Evolutionary conservation across 2,113 vertebrate genomes (phyloP).

Genomic region (Danionella cerebrum): DNA sequence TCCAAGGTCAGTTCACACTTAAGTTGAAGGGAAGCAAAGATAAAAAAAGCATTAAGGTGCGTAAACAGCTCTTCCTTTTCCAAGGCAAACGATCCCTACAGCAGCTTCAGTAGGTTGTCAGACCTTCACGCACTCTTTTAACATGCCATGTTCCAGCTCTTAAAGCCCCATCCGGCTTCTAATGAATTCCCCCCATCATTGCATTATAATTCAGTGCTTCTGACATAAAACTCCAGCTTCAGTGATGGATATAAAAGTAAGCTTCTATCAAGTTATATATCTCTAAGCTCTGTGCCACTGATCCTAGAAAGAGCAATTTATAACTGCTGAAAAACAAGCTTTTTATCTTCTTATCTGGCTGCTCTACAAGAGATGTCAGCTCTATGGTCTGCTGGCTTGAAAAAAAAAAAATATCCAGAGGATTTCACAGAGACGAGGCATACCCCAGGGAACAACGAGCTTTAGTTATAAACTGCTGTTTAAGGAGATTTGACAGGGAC

Average conservation of each 20-base stretch:
- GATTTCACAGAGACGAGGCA: background rate
- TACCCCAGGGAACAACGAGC: conserved; percentile 3
- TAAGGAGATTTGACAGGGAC: conserved; percentile 15
- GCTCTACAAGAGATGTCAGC: conserved; percentile 13
- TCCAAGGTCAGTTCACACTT: conserved; percentile 31
- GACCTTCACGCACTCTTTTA: background rate
- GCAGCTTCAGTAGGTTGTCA: background rate
- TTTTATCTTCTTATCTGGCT: conserved; percentile 29
- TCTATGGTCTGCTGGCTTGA: conserved; percentile 7
- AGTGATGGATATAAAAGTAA: conserved; percentile 23
- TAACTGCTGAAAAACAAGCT: conserved; percentile 28
- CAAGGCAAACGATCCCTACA: background rate
- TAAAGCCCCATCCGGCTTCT: background rate
- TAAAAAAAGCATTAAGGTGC: conserved; percentile 27
- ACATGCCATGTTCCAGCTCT: background rate
- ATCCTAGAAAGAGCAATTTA: conserved; percentile 14
- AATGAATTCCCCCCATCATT: background rate
- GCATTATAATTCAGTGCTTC: conserved; percentile 6
- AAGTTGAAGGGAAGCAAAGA: conserved; percentile 20
- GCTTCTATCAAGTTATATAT: conserved; percentile 26
- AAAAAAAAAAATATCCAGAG: background rate
- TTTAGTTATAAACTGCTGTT: conserved; percentile 18
- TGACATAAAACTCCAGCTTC: conserved; percentile 13
- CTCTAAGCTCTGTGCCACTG: conserved; percentile 10
- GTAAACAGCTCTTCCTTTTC: background rate